Conservation (phyloP, 2,888 invertebrate genomes). For the Philopedon plagiatum region DNA sequence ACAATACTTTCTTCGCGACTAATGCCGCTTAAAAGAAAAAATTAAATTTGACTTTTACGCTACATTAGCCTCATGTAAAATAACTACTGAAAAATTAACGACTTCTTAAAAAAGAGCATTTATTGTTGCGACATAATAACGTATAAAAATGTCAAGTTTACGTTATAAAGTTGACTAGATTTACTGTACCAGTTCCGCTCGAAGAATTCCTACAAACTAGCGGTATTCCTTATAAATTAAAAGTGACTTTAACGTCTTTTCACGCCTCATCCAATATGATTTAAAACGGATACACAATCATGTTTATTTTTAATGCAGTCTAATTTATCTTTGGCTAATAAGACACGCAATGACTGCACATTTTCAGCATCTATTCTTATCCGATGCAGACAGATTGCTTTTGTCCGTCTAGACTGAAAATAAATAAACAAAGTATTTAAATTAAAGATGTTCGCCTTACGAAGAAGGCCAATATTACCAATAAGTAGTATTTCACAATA, state of each 20-base stretch:
- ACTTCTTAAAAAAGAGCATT: background rate
- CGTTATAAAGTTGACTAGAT: conserved; percentile 26
- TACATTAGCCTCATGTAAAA: too few relatives aligned
- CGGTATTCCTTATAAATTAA: conserved; percentile 40
- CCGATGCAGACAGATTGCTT: conserved; percentile 6
- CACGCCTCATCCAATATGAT: conserved; percentile 49
- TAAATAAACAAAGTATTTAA: conserved; percentile 13
- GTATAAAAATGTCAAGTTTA: background rate
- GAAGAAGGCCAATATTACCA: background rate
- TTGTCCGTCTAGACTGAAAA: conserved; percentile 21
- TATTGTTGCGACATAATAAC: background rate
- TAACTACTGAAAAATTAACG: too few relatives aligned
- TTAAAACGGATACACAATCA: conserved; percentile 42
- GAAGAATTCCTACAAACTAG: conserved; percentile 29
- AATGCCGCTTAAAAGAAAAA: too few relatives aligned
- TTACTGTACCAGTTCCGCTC: conserved; percentile 41
- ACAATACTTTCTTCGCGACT: too few relatives aligned
- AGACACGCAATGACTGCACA: conserved; percentile 23
- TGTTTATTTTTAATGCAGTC: conserved; percentile 20
- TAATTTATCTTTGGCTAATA: conserved; percentile 42
- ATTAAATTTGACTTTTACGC: too few relatives aligned
- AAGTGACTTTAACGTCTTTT: conserved; percentile 46
- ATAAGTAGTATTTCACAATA: too few relatives aligned
- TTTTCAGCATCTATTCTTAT: conserved; percentile 15
- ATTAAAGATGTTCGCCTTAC: background rate